Percentiles rank a stretch among this genome's conserved stretches.
phyloP scores from a whole-genome alignment of 2,888 invertebrate species.

The Hyppa rectilinea region DNA sequence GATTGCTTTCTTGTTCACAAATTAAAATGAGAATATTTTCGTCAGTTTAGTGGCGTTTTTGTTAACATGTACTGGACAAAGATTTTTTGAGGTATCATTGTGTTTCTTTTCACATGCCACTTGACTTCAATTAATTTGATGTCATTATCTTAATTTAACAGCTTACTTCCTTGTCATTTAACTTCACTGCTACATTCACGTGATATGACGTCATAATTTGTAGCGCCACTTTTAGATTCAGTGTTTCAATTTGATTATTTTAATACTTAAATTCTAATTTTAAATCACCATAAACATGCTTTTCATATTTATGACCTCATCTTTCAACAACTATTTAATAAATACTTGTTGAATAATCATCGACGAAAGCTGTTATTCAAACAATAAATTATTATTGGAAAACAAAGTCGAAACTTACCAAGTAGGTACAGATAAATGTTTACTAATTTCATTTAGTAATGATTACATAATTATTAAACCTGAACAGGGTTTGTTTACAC shows the following conservation, averaged over 20 bases:
- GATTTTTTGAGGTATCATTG: neutral
- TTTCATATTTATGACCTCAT: neutral
- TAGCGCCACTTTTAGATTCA: neutral
- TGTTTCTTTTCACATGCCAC: conserved; percentile 10
- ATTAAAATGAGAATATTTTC: neutral
- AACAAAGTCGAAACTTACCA: neutral
- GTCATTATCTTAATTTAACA: conserved; percentile 15
- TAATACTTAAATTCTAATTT: neutral
- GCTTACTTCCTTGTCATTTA: conserved; percentile 1
- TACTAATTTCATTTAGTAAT: neutral
- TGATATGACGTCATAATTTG: no score
- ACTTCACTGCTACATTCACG: neutral
- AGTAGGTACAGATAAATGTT: neutral
- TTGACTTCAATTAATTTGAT: conserved; percentile 15
- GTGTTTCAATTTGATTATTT: neutral
- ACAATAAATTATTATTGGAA: neutral
- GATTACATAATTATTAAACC: neutral
- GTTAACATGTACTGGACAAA: neutral
- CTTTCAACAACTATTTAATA: neutral
- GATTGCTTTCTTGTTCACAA: no score
- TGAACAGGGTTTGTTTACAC: neutral
- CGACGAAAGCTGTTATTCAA: no score
- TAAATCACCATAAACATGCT: neutral
- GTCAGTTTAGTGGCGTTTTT: neutral
- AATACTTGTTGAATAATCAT: no score